A percentile compares a stretch with the other conserved stretches of the same genome.
Conservation (phyloP, 2,113 vertebrate genomes). For the Accipiter cooperii region DNA sequence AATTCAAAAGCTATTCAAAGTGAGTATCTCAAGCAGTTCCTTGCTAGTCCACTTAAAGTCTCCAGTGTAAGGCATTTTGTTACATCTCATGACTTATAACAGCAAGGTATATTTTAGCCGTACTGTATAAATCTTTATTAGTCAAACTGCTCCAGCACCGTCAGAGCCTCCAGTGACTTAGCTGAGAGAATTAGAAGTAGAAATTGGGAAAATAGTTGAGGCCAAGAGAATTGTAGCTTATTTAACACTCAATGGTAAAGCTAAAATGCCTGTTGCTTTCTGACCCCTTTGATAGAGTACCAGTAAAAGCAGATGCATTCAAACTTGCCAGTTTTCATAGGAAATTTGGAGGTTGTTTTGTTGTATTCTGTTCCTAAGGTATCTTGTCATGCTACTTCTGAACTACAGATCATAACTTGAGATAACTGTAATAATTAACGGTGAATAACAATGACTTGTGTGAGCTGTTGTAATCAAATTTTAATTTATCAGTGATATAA, state of each 20-base stretch:
- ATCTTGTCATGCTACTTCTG: not conserved
- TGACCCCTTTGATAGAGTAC: not conserved
- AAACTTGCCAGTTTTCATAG: not conserved
- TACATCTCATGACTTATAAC: not conserved
- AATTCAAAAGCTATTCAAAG: not conserved
- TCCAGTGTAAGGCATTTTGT: not conserved
- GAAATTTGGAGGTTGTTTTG: not conserved
- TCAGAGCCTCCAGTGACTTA: not conserved
- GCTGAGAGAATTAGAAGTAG: not conserved
- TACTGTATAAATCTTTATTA: not conserved
- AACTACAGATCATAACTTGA: not conserved
- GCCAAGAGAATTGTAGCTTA: not conserved
- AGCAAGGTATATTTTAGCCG: not conserved
- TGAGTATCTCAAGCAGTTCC: not conserved
- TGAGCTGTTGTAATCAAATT: not conserved
- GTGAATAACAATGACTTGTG: not conserved
- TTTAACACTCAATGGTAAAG: not conserved
- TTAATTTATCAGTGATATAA: not conserved
- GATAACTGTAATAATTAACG: not conserved
- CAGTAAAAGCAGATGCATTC: not conserved
- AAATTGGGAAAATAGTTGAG: not conserved
- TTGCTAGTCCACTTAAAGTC: not conserved
- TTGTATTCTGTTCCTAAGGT: not conserved
- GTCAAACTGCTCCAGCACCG: not conserved
- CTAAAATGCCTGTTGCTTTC: not conserved